Evolutionary conservation across 2,113 vertebrate species (phyloP).

Genomic region (Empidonax alnorum): DNA sequence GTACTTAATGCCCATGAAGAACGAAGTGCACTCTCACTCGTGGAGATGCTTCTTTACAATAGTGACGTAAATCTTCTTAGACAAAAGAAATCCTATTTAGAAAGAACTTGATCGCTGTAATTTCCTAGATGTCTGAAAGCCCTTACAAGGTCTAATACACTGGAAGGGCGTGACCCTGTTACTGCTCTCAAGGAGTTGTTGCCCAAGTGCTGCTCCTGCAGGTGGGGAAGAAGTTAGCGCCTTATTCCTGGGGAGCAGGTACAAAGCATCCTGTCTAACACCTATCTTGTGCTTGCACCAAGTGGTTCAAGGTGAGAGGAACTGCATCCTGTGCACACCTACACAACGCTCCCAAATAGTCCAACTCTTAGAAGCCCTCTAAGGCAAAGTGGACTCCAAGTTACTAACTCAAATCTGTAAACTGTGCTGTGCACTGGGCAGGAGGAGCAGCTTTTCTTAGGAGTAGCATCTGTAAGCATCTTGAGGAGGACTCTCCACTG

Average conservation of each 20-base stretch:
- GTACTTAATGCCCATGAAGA: background rate
- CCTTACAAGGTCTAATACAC: background rate
- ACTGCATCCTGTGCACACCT: background rate
- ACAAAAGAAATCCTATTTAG: background rate
- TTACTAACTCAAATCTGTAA: background rate
- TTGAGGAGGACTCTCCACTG: background rate
- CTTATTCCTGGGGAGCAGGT: background rate
- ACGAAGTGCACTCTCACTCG: background rate
- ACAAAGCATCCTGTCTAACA: background rate
- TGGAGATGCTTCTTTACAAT: background rate
- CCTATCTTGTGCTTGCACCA: background rate
- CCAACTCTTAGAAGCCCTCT: background rate
- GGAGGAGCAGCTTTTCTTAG: background rate
- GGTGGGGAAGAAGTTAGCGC: background rate
- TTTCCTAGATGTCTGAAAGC: background rate
- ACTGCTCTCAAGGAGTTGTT: background rate
- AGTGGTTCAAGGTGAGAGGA: background rate
- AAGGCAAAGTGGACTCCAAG: background rate
- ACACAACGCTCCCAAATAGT: fast-evolving
- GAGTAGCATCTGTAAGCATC: background rate
- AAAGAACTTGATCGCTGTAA: background rate
- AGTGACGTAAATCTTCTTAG: background rate
- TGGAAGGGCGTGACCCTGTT: background rate
- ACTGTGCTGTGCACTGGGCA: background rate
- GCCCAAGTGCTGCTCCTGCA: background rate